Percentiles rank a stretch among this genome's conserved stretches.
phyloP scores from a whole-genome alignment of 1,140 invertebrate genomes.

The Arion vulgaris region DNA sequence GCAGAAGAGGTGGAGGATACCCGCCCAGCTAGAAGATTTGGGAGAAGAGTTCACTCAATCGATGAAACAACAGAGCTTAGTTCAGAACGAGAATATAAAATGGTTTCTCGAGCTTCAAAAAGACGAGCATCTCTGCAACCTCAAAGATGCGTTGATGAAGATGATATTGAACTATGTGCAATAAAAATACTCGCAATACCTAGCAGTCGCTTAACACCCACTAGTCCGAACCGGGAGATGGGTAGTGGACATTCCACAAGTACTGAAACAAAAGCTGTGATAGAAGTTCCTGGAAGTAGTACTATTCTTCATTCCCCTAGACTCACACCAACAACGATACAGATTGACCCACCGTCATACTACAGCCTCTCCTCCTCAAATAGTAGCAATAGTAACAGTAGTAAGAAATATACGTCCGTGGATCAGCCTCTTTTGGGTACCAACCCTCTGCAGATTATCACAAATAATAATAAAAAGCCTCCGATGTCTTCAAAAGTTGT shows the following conservation, averaged over 20 bases:
- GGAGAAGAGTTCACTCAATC: conserved; percentile 3
- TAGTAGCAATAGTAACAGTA: neutral
- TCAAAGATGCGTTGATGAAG: conserved; percentile 31
- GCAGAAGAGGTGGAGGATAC: neutral
- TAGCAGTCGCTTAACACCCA: neutral
- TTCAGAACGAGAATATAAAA: neutral
- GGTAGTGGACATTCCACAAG: neutral
- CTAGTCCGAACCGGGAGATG: neutral
- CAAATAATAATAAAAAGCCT: neutral
- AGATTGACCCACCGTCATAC: conserved; percentile 14
- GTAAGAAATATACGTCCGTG: neutral
- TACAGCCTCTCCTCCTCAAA: neutral
- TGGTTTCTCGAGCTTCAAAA: neutral
- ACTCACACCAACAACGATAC: conserved; percentile 24
- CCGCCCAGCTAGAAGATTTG: neutral
- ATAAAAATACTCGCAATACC: neutral
- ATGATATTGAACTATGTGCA: neutral
- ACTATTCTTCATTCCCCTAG: neutral
- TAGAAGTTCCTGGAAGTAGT: neutral
- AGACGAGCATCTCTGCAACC: conserved; percentile 22
- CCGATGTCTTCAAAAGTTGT: neutral
- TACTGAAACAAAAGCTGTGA: neutral
- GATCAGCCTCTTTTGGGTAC: neutral
- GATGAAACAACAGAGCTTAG: neutral
- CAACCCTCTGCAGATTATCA: neutral